Conservation (phyloP, 2,888 invertebrate species). For the Suillia variegata region DNA sequence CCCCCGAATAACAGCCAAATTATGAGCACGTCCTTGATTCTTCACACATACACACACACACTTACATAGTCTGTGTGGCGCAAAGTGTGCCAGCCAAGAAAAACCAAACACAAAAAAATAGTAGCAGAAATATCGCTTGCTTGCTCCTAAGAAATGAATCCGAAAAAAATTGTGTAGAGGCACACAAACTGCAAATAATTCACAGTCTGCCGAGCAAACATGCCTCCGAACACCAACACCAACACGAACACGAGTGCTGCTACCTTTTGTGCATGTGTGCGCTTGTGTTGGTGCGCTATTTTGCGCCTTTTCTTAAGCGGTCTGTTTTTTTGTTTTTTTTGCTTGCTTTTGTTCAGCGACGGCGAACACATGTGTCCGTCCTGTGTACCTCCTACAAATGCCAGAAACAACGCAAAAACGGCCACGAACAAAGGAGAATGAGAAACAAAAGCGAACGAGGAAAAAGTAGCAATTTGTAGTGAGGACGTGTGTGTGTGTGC, state of each 20-base stretch:
- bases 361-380: no score
- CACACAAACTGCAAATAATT: constrained; percentile 5
- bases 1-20: constrained; percentile 3
- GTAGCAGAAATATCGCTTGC: constrained; percentile 14
- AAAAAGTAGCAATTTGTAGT: constrained; percentile 4
- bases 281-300: no score
- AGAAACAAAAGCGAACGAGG: no score
- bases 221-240: background rate
- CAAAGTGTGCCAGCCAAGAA: background rate
- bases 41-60: background rate
- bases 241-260: background rate
- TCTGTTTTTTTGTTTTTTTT: no score
- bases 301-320: no score
- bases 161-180: background rate
- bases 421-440: no score
- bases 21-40: constrained; percentile 21
- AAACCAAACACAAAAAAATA: background rate
- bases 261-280: no score
- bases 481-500: constrained; percentile 26
- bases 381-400: background rate
- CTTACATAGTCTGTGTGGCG: background rate
- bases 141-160: background rate
- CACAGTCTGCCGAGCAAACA: constrained; percentile 9
- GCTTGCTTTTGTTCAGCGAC: no score
- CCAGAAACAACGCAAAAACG: background rate